Evolutionary conservation across 2,797 vertebrate species (phyloP).

Genomic region (Chelon auratus): DNA sequence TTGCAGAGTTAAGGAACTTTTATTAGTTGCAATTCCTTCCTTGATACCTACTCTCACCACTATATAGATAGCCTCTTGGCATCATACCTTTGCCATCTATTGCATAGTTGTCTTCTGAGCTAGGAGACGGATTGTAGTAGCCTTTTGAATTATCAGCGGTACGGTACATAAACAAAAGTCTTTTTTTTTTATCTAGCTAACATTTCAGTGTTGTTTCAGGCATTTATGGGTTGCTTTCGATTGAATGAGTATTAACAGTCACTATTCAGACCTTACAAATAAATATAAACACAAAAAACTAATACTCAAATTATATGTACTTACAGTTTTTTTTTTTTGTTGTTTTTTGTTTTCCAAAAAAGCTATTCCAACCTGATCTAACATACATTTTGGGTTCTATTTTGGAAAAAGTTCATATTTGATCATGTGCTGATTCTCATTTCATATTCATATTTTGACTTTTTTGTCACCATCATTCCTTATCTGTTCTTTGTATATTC

Average conservation of each 20-base stretch:
- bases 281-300: slow-evolving; percentile 8
- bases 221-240: slow-evolving; percentile 62
- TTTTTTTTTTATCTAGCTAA: slow-evolving; percentile 53
- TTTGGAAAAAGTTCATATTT: slow-evolving; percentile 8
- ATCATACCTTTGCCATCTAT: slow-evolving; percentile 57
- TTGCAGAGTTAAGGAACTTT: slow-evolving; percentile 73
- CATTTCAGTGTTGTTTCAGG: slow-evolving; percentile 59
- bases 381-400: not conserved
- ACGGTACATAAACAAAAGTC: slow-evolving; percentile 56
- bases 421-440: not conserved
- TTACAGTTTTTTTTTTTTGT: too few species aligned
- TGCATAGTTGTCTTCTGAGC: slow-evolving; percentile 52
- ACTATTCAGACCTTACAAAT: slow-evolving; percentile 14
- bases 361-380: too few species aligned
- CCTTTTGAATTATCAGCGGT: slow-evolving; percentile 71
- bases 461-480: too few species aligned
- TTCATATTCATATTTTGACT: too few species aligned
- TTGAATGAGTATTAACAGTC: slow-evolving; percentile 39
- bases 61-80: slow-evolving; percentile 49
- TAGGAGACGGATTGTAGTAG: slow-evolving; percentile 48
- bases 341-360: too few species aligned
- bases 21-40: slow-evolving; percentile 74
- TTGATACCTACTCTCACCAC: slow-evolving; percentile 62
- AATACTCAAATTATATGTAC: not conserved
- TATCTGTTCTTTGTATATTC: not conserved